phyloP scores from a whole-genome alignment of 2,888 invertebrate genomes.

The Fragum whitleyi region DNA sequence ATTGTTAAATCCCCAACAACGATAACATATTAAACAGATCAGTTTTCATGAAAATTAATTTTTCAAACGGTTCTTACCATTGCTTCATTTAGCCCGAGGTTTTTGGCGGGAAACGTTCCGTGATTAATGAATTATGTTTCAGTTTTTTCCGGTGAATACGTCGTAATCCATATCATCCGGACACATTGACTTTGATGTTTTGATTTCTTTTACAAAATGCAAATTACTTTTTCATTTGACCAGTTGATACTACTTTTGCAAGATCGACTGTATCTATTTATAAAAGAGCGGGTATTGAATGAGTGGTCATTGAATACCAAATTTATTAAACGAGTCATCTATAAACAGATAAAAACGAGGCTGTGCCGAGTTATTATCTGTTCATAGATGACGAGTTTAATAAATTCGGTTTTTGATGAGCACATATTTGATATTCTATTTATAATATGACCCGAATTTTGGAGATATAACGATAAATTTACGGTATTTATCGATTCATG shows the following conservation, averaged over 20 bases:
- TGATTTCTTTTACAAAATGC: slow-evolving; percentile 13
- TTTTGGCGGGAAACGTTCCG: slow-evolving; percentile 47
- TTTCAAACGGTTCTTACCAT: slow-evolving; percentile 61
- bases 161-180: slow-evolving; percentile 9
- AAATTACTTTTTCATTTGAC: slow-evolving; percentile 1
- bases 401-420: too few relatives aligned
- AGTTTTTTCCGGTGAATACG: slow-evolving; percentile 5
- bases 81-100: slow-evolving; percentile 41
- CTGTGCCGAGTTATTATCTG: too few relatives aligned
- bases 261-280: too few relatives aligned
- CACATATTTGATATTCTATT: too few relatives aligned
- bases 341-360: too few relatives aligned
- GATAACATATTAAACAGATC: slow-evolving; percentile 59
- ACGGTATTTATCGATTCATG: too few relatives aligned
- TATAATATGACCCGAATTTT: too few relatives aligned
- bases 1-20: slow-evolving; percentile 45
- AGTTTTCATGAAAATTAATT: slow-evolving; percentile 64
- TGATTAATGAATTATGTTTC: slow-evolving; percentile 17
- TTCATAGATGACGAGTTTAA: too few relatives aligned
- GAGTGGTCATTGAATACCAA: too few relatives aligned
- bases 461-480: too few relatives aligned
- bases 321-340: too few relatives aligned
- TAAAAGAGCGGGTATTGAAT: too few relatives aligned
- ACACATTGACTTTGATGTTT: slow-evolving; percentile 11
- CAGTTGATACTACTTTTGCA: background rate